phyloP scores from a whole-genome alignment of 1,140 invertebrate species.

The Drosophila littoralis region DNA sequence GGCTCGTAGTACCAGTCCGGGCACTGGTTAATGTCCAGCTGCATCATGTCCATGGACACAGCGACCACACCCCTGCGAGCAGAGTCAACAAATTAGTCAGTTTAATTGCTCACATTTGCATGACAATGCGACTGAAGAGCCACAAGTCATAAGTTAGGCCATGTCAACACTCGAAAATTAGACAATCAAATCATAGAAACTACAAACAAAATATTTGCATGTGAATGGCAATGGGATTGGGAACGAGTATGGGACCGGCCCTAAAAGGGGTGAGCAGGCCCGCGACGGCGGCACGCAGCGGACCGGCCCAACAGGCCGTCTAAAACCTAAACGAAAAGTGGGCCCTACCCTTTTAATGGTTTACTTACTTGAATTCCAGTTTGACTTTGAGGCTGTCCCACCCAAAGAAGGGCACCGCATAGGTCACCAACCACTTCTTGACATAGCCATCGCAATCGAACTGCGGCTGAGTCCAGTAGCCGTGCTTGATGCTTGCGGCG shows the following conservation, averaged over 20 bases:
- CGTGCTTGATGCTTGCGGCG: constrained; percentile 94
- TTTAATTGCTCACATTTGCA: constrained; percentile 75
- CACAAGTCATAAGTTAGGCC: constrained; percentile 67
- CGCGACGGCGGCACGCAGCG: constrained; percentile 65
- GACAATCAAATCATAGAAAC: constrained; percentile 59
- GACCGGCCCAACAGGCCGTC: constrained; percentile 56
- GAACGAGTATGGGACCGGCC: constrained; percentile 44
- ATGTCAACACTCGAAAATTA: constrained; percentile 77
- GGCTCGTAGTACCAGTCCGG: constrained; percentile 93
- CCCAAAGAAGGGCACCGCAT: constrained; percentile 98
- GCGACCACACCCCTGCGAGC: constrained; percentile 94
- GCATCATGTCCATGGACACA: constrained; percentile 95
- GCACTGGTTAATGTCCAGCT: constrained; percentile 98
- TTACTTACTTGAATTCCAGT: constrained; percentile 96
- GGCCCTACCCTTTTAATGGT: constrained; percentile 22
- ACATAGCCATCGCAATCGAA: constrained; percentile 97
- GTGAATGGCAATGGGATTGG: constrained; percentile 38
- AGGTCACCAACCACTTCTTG: constrained; percentile 97
- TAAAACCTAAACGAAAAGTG: constrained; percentile 6
- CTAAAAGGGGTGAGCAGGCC: constrained; percentile 63
- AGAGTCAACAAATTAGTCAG: constrained; percentile 75
- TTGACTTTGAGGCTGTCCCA: constrained; percentile 96
- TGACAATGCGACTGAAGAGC: constrained; percentile 61
- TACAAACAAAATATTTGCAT: constrained; percentile 60
- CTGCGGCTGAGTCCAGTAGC: constrained; percentile 96